A percentile compares a stretch with the other conserved stretches of the same genome.
Conservation (phyloP, 1,140 invertebrate genomes). For the Probaryconus sp. region DNA sequence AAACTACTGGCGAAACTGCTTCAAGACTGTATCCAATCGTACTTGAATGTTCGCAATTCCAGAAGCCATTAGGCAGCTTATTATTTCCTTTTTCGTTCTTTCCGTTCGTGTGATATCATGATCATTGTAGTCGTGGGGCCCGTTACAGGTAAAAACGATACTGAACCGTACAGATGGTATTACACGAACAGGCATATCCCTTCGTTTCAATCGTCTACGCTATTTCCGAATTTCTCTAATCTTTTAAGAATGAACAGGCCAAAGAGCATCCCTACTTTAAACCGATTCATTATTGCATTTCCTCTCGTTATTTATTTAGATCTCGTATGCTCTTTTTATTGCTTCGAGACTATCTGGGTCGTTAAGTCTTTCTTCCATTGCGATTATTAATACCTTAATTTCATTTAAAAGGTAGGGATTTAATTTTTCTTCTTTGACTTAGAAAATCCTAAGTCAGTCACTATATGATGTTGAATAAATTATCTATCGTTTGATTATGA, state of each 20-base stretch:
- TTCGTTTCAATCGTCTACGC: constrained; percentile 14
- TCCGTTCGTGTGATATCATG: constrained; percentile 54
- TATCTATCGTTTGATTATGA: no score
- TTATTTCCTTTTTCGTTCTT: constrained; percentile 71
- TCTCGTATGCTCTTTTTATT: no score
- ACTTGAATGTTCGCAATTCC: constrained; percentile 71
- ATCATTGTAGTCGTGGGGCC: constrained; percentile 49
- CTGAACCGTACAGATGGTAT: constrained; percentile 44
- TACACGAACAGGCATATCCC: constrained; percentile 53
- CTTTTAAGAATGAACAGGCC: neutral
- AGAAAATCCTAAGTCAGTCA: no score
- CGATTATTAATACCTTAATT: no score
- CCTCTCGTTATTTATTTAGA: neutral
- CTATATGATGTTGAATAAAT: no score
- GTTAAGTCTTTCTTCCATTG: no score
- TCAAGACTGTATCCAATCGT: constrained; percentile 70
- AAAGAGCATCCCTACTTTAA: neutral
- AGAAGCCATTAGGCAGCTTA: constrained; percentile 69
- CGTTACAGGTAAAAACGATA: constrained; percentile 61
- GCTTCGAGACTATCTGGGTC: no score
- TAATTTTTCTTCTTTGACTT: no score
- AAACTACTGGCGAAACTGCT: constrained; percentile 66
- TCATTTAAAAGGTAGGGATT: no score
- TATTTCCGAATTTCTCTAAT: constrained; percentile 7
- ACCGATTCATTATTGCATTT: constrained; percentile 9